Conservation (phyloP, 2,113 vertebrate species). For the Cynocephalus volans region DNA sequence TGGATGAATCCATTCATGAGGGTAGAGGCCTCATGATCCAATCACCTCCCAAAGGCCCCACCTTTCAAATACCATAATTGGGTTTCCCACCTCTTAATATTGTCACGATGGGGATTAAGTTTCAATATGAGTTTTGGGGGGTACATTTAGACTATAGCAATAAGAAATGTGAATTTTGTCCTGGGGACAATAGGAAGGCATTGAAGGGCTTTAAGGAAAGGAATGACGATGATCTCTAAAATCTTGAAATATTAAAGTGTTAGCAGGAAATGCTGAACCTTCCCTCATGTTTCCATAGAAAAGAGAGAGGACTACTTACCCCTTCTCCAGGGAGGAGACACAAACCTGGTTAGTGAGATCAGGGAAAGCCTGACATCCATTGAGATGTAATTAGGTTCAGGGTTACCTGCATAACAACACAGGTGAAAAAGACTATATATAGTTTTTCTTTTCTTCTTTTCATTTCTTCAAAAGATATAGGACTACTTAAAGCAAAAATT, state of each 20-base stretch:
- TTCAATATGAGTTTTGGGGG: too few species aligned
- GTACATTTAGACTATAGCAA: too few species aligned
- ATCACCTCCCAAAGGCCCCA: too few species aligned
- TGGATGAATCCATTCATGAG: too few species aligned
- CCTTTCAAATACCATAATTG: too few species aligned
- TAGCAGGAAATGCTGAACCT: not conserved
- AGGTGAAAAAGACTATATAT: not conserved
- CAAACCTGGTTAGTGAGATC: not conserved
- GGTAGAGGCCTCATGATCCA: too few species aligned
- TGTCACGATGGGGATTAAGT: too few species aligned
- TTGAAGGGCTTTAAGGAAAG: not conserved
- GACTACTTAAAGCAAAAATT: not conserved
- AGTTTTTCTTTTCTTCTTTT: not conserved
- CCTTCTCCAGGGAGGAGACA: not conserved
- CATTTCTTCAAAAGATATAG: not conserved
- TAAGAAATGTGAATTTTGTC: not conserved
- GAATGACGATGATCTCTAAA: not conserved
- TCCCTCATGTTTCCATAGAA: not conserved
- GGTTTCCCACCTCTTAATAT: too few species aligned
- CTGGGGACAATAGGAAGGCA: not conserved
- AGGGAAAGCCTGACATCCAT: not conserved
- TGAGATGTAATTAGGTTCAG: not conserved
- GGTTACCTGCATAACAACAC: not conserved
- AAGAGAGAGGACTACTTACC: not conserved
- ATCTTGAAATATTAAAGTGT: not conserved